Conservation (phyloP, 2,113 vertebrate genomes). For the Perca schrenkii region DNA sequence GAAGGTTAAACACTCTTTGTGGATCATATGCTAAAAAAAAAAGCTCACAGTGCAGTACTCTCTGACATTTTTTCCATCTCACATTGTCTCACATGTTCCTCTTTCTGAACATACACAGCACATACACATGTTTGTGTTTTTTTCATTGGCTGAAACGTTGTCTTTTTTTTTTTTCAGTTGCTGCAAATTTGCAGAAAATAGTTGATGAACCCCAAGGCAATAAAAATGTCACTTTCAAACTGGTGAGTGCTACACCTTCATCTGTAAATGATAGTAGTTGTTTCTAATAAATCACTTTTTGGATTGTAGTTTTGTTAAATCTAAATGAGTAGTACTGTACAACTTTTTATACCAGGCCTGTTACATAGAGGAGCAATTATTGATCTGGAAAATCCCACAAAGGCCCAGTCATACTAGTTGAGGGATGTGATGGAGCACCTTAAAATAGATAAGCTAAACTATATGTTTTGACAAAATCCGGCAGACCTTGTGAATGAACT, state of each 20-base stretch:
- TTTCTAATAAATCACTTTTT: not conserved
- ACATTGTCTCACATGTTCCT: not conserved
- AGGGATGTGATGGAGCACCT: not conserved
- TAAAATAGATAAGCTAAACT: not conserved
- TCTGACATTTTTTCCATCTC: not conserved
- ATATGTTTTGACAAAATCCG: not conserved
- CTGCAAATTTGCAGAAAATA: constrained; percentile 99
- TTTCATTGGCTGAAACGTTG: constrained; percentile 11
- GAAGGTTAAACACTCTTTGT: constrained; percentile 1
- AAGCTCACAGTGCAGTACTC: not conserved
- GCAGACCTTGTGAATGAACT: not conserved
- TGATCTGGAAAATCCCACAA: not conserved
- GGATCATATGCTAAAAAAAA: not conserved
- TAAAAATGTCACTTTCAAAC: constrained; percentile 97
- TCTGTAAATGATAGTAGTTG: not conserved
- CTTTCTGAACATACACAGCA: not conserved
- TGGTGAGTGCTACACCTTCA: constrained; percentile 87
- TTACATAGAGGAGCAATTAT: not conserved
- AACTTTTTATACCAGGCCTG: not conserved
- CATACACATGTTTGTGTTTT: constrained; percentile 26
- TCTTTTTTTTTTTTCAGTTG: constrained; percentile 89
- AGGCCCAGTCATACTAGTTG: not conserved
- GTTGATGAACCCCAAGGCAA: constrained; percentile 96
- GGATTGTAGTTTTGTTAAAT: not conserved
- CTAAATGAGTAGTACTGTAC: not conserved